phyloP scores from a whole-genome alignment of 2,888 invertebrate genomes.

The Syrphus vitripennis region DNA sequence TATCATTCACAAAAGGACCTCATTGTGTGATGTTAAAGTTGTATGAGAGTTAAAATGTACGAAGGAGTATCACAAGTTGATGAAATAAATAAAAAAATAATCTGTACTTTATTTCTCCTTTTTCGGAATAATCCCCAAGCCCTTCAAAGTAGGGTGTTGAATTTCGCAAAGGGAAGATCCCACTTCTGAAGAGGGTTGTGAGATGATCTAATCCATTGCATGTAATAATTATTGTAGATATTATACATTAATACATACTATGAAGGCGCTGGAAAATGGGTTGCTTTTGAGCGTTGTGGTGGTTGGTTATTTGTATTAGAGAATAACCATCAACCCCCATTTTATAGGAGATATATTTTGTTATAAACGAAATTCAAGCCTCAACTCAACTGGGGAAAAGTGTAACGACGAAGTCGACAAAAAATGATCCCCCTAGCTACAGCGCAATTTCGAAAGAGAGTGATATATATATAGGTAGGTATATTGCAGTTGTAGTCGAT shows the following conservation, averaged over 20 bases:
- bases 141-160: not conserved
- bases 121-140: slow-evolving; percentile 4
- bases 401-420: slow-evolving; percentile 8
- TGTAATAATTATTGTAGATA: not conserved
- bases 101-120: not conserved
- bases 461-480: not conserved
- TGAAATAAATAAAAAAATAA: not conserved
- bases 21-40: not conserved
- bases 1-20: slow-evolving; percentile 9
- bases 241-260: not conserved
- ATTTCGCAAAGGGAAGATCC: slow-evolving; percentile 32
- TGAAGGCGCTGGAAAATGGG: not conserved
- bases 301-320: not conserved
- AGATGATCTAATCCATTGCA: slow-evolving; percentile 61
- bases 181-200: slow-evolving; percentile 10
- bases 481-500: not conserved
- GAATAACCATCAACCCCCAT: slow-evolving; percentile 5
- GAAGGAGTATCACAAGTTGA: not conserved
- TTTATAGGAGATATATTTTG: not conserved
- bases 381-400: slow-evolving; percentile 36
- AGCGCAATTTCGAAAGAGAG: slow-evolving; percentile 39
- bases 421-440: slow-evolving; percentile 67
- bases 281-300: not conserved
- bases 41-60: not conserved
- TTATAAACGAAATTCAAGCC: not conserved